Base-by-base conservation (phyloP, 37 sponge, comb jelly and placozoan genomes). In the Ephydatia muelleri region DNA sequence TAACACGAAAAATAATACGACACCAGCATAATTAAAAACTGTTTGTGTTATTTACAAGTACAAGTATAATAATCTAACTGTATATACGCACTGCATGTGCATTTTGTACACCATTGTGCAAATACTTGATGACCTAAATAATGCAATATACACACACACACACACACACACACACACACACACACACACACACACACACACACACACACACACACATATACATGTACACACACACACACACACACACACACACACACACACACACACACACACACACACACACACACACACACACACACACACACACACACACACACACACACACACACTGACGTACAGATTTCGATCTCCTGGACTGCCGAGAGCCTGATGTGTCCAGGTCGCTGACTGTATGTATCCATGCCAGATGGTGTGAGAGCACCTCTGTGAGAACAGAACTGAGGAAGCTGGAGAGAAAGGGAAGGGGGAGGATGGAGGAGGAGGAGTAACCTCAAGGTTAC, bases 321-420 rank as follows among this genome's bases (percentile, higher is more conserved):
- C 13, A 13, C 14, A 26, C 5, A 71, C 0, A 71, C 14, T 14
- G 14, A 34, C 32, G 30, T 71, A 71, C 29, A 71, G 92, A 87
- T 83, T 84, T 88, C 35, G 87, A 67, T 36, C 83, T 49, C 67
- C 64, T 65, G 66, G 47, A 25, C 14, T 35, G 49, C 75, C 73
- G 75, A 22, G 85, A n/a, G n/a, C n/a, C n/a, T n/a, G n/a, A 35
- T 22, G 75, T 40, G 77, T 76, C 67, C 12, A 77, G 73, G 26
- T 40, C 34, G 36, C 57, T 69, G 38, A 88, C 87, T 22, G 92
- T 85, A 66, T 76, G 87, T 27, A 94, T 38, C 94, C 94, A 94
- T 28, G 91, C 94, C 2, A 88, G 38, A 67, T 94, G 94, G 49
- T 94, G 88, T n/a, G 81, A 49, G n/a, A 94, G 88, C 0, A 94